Conservation (phyloP, 2,113 vertebrate species). For the Morone chrysops region DNA sequence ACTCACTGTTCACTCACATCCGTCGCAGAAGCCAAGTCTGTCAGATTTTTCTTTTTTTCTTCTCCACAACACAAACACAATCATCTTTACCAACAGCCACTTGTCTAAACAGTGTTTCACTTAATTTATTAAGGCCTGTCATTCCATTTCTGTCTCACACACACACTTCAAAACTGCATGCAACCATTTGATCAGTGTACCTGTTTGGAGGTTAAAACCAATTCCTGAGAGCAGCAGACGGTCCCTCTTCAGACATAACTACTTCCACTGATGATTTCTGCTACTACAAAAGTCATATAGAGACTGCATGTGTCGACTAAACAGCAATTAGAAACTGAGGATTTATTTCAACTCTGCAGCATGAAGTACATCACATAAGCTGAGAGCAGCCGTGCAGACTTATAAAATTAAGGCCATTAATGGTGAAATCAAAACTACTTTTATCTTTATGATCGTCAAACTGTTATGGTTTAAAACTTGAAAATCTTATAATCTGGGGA, state of each 20-base stretch:
- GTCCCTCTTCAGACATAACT: slow-evolving; percentile 38
- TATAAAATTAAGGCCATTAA: neutral
- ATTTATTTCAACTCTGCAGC: neutral
- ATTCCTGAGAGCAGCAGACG: slow-evolving; percentile 22
- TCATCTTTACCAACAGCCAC: slow-evolving; percentile 8
- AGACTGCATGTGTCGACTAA: neutral
- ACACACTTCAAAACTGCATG: slow-evolving; percentile 20
- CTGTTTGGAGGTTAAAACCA: slow-evolving; percentile 36
- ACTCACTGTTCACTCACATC: slow-evolving; percentile 10
- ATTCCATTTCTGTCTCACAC: neutral
- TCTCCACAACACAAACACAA: slow-evolving; percentile 14
- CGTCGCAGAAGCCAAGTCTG: slow-evolving; percentile 11
- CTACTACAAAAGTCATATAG: neutral
- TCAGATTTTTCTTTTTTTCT: slow-evolving; percentile 11
- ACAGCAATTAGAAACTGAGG: neutral
- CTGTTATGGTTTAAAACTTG: neutral
- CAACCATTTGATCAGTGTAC: slow-evolving; percentile 25
- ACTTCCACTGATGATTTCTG: slow-evolving; percentile 6
- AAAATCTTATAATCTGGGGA: neutral
- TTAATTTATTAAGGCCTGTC: slow-evolving; percentile 47
- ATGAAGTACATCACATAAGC: neutral
- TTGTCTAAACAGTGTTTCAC: neutral
- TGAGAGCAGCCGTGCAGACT: neutral
- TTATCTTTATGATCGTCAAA: neutral
- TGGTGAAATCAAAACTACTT: neutral